A percentile compares a stretch with the other conserved stretches of the same genome.
Conservation (phyloP, 2,888 invertebrate species). For the Hemaris fuciformis region DNA sequence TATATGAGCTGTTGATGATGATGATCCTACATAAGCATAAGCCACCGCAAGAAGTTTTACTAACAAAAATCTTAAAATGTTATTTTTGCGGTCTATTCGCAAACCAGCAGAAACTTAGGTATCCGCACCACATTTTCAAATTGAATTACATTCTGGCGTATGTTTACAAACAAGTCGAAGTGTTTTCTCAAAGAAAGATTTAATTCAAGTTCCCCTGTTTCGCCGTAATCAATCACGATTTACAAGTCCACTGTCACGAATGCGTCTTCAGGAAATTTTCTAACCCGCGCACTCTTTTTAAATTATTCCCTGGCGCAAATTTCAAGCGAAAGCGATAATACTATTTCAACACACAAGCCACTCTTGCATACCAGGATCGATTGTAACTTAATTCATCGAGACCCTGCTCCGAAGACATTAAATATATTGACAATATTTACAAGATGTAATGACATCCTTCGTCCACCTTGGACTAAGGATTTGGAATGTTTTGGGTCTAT, state of each 20-base stretch:
- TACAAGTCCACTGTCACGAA: conserved; percentile 30
- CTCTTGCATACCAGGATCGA: too few relatives aligned
- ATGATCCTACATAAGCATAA: too few relatives aligned
- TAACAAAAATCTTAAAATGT: too few relatives aligned
- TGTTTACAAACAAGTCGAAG: not conserved
- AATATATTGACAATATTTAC: too few relatives aligned
- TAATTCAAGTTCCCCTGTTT: conserved; percentile 14
- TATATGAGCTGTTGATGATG: too few relatives aligned
- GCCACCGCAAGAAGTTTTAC: too few relatives aligned
- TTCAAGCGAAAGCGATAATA: not conserved
- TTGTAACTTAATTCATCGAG: too few relatives aligned
- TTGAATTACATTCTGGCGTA: not conserved
- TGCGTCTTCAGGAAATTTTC: conserved; percentile 22
- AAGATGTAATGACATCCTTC: too few relatives aligned
- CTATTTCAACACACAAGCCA: too few relatives aligned
- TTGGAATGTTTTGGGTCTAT: too few relatives aligned
- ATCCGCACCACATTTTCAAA: not conserved
- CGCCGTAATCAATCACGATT: conserved; percentile 38
- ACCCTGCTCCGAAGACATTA: too few relatives aligned
- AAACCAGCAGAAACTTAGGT: not conserved
- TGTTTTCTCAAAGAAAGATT: not conserved
- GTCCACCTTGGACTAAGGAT: too few relatives aligned
- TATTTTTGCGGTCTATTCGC: not conserved
- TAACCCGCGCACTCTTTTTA: conserved; percentile 11
- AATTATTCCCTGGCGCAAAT: not conserved